Evolutionary conservation across 2,797 vertebrate genomes (phyloP), one percentile per base, ranked within the genome.

Genomic region (Thamnophis elegans): DNA sequence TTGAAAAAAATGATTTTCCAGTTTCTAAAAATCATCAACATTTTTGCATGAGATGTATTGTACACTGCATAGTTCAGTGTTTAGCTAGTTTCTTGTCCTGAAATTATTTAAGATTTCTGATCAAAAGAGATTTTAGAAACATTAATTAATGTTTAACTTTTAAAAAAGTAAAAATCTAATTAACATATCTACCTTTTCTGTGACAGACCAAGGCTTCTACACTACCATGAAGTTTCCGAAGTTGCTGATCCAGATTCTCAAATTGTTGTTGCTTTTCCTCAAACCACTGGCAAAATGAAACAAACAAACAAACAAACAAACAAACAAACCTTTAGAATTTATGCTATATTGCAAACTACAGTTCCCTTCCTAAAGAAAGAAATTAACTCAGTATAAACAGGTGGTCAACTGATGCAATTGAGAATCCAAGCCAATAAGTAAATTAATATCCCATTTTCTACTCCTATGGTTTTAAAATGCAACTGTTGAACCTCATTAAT

Each of bases 211-310:
- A 97, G 32, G 98, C 98, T 98, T 99, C 99, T 9, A 99, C 98
- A 56, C 98, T 99, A 92, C 96, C 97, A 91, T 99, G 99, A 96
- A 99, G 98, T 94, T 99, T 99, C 96, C 98, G 98, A 97, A 99
- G 98, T 96, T 99, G 99, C 94, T 98, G 97, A 95, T 99, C 99
- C 96, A 99, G 97, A 96, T 99, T 99, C 97, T 99, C 99, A 98
- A 99, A 99, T 93, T 99, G 99, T 96, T 99, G 98, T 97, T 99
- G 99, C 94, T 99, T 99, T 98, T 99, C 99, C 97, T 99, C 99
- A 96, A 99, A 99, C 99, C 99, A 99, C 99, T 99, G 96, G 93
- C 94, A 97, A 96, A 94, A 97, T 96, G 97, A 93, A 95, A 97
- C 47, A 96, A 96, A 92, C 94, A 95, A 93, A 96, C 94, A n/a